phyloP scores from a whole-genome alignment of 2,888 invertebrate species.

The Odontocolon sp. region DNA sequence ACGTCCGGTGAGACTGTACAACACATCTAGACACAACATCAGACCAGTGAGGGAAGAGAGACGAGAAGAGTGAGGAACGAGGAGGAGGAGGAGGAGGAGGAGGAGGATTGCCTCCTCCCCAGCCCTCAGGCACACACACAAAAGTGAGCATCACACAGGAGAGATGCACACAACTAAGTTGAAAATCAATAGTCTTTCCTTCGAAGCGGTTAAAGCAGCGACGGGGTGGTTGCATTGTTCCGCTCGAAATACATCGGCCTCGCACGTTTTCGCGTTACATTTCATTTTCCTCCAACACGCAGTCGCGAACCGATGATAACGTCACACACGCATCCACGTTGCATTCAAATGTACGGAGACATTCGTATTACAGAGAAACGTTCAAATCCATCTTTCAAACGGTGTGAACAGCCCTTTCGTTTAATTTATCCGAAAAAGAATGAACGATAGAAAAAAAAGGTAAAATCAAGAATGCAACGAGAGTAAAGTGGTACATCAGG shows the following conservation, averaged over 20 bases:
- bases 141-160: background rate
- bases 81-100: slow-evolving; percentile 34
- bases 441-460: too few species aligned
- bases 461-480: too few species aligned
- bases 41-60: background rate
- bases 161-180: slow-evolving; percentile 15
- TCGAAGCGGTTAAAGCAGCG: slow-evolving; percentile 51
- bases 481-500: too few species aligned
- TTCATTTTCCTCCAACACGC: slow-evolving; percentile 25
- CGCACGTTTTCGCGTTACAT: slow-evolving; percentile 45
- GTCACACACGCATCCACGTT: slow-evolving; percentile 12
- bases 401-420: slow-evolving; percentile 19
- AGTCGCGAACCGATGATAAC: slow-evolving; percentile 36
- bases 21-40: slow-evolving; percentile 12
- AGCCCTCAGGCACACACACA: background rate
- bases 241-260: slow-evolving; percentile 35
- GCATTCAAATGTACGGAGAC: background rate
- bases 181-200: slow-evolving; percentile 54
- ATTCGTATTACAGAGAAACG: background rate
- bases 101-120: slow-evolving; percentile 27
- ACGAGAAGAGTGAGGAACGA: background rate
- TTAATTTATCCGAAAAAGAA: slow-evolving; percentile 27
- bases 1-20: background rate
- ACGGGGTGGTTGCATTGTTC: slow-evolving; percentile 46
- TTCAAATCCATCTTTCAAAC: slow-evolving; percentile 2